A percentile compares a stretch with the other conserved stretches of the same genome.
Evolutionary conservation across 1,140 invertebrate species (phyloP).

Genomic region (Aethina tumida): DNA sequence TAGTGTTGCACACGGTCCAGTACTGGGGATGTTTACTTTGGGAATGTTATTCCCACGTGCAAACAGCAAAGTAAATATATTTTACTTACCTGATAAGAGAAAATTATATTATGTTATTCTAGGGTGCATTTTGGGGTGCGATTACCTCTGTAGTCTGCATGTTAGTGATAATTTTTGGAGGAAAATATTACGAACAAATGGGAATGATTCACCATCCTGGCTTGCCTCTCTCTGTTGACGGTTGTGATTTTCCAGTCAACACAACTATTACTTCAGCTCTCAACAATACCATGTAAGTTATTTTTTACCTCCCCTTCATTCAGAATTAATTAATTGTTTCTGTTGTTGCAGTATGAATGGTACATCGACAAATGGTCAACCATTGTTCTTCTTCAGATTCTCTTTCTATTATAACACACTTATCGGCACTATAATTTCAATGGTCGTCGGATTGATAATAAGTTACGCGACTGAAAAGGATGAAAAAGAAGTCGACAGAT

Average conservation of each 20-base stretch:
- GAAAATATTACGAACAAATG: constrained; percentile 20
- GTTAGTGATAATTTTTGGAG: constrained; percentile 11
- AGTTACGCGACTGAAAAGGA: constrained; percentile 26
- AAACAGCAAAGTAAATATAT: constrained; percentile 40
- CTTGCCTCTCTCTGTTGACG: constrained; percentile 19
- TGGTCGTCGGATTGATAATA: constrained; percentile 25
- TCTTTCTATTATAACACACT: constrained; percentile 31
- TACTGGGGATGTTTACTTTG: constrained; percentile 53
- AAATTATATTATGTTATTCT: constrained; percentile 8
- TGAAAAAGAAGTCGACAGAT: constrained; percentile 20
- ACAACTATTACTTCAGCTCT: constrained; percentile 2
- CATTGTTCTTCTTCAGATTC: constrained; percentile 23
- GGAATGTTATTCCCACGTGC: constrained; percentile 58
- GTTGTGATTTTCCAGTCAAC: constrained; percentile 14
- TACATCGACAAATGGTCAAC: constrained; percentile 6
- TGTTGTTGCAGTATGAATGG: constrained; percentile 2
- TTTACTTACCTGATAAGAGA: neutral
- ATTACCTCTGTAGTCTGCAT: constrained; percentile 14
- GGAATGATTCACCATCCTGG: constrained; percentile 11
- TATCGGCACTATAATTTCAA: constrained; percentile 20
- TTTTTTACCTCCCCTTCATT: too few relatives aligned
- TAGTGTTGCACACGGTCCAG: constrained; percentile 52
- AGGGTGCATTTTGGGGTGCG: constrained; percentile 23
- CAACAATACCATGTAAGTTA: constrained; percentile 1
- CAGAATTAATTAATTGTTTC: neutral